Percentiles rank a stretch among this genome's conserved stretches.
Evolutionary conservation across 2,797 vertebrate genomes (phyloP).

Genomic region (Eptatretus atami): DNA sequence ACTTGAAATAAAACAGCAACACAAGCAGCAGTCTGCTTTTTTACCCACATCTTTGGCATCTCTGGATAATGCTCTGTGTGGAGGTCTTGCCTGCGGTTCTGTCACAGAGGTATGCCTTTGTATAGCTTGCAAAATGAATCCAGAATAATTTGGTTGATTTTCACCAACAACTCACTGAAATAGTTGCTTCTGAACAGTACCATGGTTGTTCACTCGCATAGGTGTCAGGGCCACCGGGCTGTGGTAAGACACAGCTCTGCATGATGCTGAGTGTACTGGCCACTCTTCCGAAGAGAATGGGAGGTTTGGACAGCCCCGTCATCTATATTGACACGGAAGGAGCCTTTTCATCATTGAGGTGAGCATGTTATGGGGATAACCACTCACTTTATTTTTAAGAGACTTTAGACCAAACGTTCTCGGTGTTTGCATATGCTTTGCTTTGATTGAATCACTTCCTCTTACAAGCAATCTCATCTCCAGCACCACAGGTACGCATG

Average conservation of each 20-base stretch:
- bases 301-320: conserved; percentile 26
- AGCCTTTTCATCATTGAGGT: conserved; percentile 40
- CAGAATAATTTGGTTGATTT: conserved; percentile 9
- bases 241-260: conserved; percentile 46
- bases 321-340: conserved; percentile 36
- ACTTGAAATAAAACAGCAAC: too few species aligned
- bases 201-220: conserved; percentile 10
- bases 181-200: too few species aligned
- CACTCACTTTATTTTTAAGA: too few species aligned
- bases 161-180: neutral
- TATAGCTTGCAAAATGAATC: conserved; percentile 10
- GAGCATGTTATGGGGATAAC: neutral
- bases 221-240: conserved; percentile 34
- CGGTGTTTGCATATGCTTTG: too few species aligned
- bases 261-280: conserved; percentile 32
- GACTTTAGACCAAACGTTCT: too few species aligned
- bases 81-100: conserved; percentile 27
- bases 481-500: too few species aligned
- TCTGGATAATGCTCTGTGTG: conserved; percentile 23
- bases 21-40: conserved; percentile 11
- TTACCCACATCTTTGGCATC: conserved; percentile 20
- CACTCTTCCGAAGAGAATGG: conserved; percentile 23
- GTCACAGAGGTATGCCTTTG: conserved; percentile 28
- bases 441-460: too few species aligned
- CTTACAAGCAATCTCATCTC: too few species aligned